Conservation (phyloP, 2,888 invertebrate genomes). For the Cataglyphis altisquamis region DNA sequence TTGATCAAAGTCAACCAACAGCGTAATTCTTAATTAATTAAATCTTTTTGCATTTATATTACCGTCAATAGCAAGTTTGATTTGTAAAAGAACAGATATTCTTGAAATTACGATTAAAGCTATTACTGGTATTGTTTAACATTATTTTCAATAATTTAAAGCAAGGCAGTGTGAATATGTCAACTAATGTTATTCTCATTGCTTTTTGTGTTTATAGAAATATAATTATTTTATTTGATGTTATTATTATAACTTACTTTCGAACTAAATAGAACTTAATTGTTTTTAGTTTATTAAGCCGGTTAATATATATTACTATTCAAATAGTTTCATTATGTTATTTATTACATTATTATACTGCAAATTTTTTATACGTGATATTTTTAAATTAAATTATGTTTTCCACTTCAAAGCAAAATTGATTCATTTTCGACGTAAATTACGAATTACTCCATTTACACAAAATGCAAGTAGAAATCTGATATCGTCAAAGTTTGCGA, state of each 20-base stretch:
- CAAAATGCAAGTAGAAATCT: not conserved
- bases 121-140: not conserved
- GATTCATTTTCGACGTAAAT: not conserved
- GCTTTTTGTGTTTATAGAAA: not conserved
- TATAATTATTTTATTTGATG: not conserved
- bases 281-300: not conserved
- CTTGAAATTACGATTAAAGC: not conserved
- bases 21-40: not conserved
- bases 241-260: not conserved
- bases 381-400: not conserved
- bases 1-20: not conserved
- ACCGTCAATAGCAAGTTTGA: not conserved
- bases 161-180: not conserved
- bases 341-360: not conserved
- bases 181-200: not conserved
- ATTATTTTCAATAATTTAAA: not conserved
- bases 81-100: not conserved
- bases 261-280: not conserved
- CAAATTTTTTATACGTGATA: not conserved
- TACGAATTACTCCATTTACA: not conserved
- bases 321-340: not conserved
- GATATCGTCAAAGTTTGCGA: slow-evolving; percentile 51
- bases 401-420: not conserved
- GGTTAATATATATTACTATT: not conserved
- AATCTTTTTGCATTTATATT: not conserved